A percentile compares a stretch with the other conserved stretches of the same genome.
Evolutionary conservation across 2,113 vertebrate genomes (phyloP).

Genomic region (Eulemur macaco): DNA sequence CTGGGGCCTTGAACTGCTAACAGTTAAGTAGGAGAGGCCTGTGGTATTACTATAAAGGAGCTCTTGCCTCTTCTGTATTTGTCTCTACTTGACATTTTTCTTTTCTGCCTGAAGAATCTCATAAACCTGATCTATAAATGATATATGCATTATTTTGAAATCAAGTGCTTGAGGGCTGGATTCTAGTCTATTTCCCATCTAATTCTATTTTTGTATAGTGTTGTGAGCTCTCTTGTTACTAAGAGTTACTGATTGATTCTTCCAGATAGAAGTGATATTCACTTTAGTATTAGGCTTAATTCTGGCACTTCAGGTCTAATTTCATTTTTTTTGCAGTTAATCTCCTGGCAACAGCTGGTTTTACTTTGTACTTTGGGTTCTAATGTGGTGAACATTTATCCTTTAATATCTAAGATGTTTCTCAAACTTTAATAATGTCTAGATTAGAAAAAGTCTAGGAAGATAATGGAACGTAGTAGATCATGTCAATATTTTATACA

Average conservation of each 20-base stretch:
- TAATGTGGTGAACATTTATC: background rate
- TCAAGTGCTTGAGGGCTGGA: background rate
- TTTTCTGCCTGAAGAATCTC: background rate
- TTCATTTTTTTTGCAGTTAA: background rate
- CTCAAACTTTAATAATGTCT: background rate
- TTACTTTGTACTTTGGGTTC: constrained; percentile 21
- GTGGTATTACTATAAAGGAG: background rate
- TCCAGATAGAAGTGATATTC: constrained; percentile 10
- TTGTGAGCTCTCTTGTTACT: background rate
- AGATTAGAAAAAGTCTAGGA: background rate
- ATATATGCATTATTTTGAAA: constrained; percentile 29
- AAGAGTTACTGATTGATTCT: constrained; percentile 25
- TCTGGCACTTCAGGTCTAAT: background rate
- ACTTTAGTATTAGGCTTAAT: constrained; percentile 25
- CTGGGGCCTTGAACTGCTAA: background rate
- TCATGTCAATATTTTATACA: background rate
- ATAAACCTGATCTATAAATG: constrained; percentile 7
- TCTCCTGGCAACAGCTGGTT: background rate
- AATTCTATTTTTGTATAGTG: background rate
- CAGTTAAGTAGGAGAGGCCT: background rate
- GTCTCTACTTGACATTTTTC: background rate
- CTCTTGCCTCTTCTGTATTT: background rate
- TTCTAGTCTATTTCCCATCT: constrained; percentile 29
- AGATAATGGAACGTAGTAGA: background rate
- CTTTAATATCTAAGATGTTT: constrained; percentile 1